These are phyloP conservation scores for Bagarius yarrelli DNA, from an alignment of 2,113 vertebrate genomes.

Conservation along the genomic window DNA sequence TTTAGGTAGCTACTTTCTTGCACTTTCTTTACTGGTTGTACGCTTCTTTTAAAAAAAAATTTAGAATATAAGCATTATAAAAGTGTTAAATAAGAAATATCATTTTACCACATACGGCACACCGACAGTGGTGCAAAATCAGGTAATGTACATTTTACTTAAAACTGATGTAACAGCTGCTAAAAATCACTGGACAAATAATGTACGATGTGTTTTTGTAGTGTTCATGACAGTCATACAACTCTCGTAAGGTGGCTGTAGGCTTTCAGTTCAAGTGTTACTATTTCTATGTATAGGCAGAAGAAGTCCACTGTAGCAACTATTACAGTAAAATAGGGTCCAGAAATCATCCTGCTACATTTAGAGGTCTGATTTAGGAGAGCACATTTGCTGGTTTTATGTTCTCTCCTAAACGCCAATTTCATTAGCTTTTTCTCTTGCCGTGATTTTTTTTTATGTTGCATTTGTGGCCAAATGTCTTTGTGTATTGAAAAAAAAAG, in stretches of 20 bases:
- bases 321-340: constrained; percentile 46
- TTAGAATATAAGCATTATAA: constrained; percentile 41
- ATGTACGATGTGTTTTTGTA: constrained; percentile 38
- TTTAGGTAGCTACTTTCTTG: constrained; percentile 48
- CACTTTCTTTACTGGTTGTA: constrained; percentile 44
- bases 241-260: constrained; percentile 36
- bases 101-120: constrained; percentile 32
- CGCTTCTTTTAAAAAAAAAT: constrained; percentile 25
- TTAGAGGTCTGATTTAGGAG: constrained; percentile 47
- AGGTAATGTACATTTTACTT: constrained; percentile 45
- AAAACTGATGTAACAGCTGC: constrained; percentile 47
- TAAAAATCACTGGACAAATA: constrained; percentile 44
- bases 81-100: constrained; percentile 26
- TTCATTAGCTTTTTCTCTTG: constrained; percentile 46
- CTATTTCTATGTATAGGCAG: constrained; percentile 36
- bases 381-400: constrained; percentile 56
- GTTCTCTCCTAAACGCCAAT: constrained; percentile 48
- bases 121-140: constrained; percentile 40
- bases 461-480: constrained; percentile 67
- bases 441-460: constrained; percentile 55
- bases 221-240: constrained; percentile 47
- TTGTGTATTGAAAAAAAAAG: constrained; percentile 60
- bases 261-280: constrained; percentile 37
- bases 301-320: constrained; percentile 43
- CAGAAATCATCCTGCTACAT: constrained; percentile 37